These are phyloP conservation scores for Gadopsis marmoratus DNA, from an alignment of 2,797 vertebrate species.

Conservation along the genomic window DNA sequence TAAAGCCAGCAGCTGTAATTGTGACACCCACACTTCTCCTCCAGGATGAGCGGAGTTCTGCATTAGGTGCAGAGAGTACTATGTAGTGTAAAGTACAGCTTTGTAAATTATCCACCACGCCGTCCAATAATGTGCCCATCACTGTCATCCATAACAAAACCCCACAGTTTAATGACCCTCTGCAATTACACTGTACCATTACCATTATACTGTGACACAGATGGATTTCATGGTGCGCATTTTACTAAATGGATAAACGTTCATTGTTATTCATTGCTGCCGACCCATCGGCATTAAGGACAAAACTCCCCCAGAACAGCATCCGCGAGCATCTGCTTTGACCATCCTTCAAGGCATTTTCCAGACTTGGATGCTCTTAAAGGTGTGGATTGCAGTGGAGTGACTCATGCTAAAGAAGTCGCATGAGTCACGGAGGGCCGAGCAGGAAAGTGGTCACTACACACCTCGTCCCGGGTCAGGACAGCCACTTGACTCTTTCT, in stretches of 20 bases:
- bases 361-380: slow-evolving; percentile 46
- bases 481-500: slow-evolving; percentile 21
- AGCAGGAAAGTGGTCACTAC: slow-evolving; percentile 9
- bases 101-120: slow-evolving; percentile 33
- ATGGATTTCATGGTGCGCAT: slow-evolving; percentile 25
- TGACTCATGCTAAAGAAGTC: slow-evolving; percentile 58
- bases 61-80: neutral
- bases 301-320: slow-evolving; percentile 28
- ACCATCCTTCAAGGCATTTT: slow-evolving; percentile 52
- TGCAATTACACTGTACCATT: slow-evolving; percentile 43
- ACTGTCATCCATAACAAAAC: slow-evolving; percentile 36
- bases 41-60: neutral
- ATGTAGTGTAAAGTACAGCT: slow-evolving; percentile 8
- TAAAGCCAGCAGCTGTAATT: neutral
- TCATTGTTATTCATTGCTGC: slow-evolving; percentile 31
- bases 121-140: slow-evolving; percentile 23
- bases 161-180: slow-evolving; percentile 35
- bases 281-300: slow-evolving; percentile 21
- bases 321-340: slow-evolving; percentile 56
- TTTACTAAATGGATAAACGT: slow-evolving; percentile 17
- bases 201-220: slow-evolving; percentile 32
- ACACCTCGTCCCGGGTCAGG: slow-evolving; percentile 24
- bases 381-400: slow-evolving; percentile 48
- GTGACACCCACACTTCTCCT: neutral
- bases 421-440: slow-evolving; percentile 65